Base-by-base conservation (phyloP, 1,140 invertebrate genomes). In the Matsumurasca onukii region DNA sequence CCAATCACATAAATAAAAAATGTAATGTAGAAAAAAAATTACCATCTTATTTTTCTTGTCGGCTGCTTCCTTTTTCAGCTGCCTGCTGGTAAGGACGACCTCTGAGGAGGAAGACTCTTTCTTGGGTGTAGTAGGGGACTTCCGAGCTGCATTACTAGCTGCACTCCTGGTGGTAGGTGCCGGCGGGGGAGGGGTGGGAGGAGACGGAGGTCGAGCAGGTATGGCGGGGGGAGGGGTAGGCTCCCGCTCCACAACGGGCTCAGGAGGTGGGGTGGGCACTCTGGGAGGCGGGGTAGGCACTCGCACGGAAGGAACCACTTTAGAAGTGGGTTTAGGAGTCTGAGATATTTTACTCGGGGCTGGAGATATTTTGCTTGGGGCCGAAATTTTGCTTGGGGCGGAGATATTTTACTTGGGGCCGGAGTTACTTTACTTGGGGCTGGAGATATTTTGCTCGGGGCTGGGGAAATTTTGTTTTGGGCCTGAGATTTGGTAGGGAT, bases 1-100 rank as follows among this genome's bases (percentile, higher is more conserved):
- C n/a, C n/a, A n/a, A n/a, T n/a, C n/a, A n/a, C n/a, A n/a, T n/a
- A n/a, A n/a, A n/a, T n/a, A n/a, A n/a, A n/a, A n/a, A n/a, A n/a
- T n/a, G n/a, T n/a, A n/a, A n/a, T n/a, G n/a, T n/a, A n/a, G n/a
- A n/a, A n/a, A n/a, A n/a, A n/a, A n/a, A n/a, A n/a, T 80, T 76
- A 81, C 82, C 81, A 83, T 82, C 79, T 82, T 83, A 68, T 79
- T 80, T 71, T 81, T 82, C 63, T 82, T 81, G 68, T 82, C 82
- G 12, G 66, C 45, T 79, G 78, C 66, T 22, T 66, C 70, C 30
- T 70, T 67, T 34, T 73, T 69, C 52, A 61, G 22, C 24, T 62
- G 22, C 66, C 70, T n/a, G n/a, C n/a, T 69, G 2, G 48, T 34
- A 15, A 1, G 3, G 5, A 20, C 27, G 20, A 22, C 39, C 20